Conservation (phyloP, 2,113 vertebrate species). For the Corapipo altera region DNA sequence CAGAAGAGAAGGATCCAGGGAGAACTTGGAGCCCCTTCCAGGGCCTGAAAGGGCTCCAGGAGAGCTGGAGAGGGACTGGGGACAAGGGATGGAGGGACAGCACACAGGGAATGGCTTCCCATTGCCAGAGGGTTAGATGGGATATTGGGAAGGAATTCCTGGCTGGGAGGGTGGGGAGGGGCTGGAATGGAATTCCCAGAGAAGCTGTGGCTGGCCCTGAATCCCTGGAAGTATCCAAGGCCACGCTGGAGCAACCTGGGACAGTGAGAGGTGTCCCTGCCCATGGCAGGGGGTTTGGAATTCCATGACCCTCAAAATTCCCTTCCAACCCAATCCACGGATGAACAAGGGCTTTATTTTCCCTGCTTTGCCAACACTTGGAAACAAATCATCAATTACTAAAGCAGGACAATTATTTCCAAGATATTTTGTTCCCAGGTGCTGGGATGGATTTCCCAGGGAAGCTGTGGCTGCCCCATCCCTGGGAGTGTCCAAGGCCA, state of each 20-base stretch:
- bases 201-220: neutral
- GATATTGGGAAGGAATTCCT: neutral
- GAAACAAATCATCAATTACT: too few relatives aligned
- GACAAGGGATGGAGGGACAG: neutral
- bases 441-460: neutral
- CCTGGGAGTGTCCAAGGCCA: neutral
- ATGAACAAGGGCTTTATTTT: too few relatives aligned
- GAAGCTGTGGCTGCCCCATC: neutral
- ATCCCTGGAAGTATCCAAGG: neutral
- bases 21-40: neutral
- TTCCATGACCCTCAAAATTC: too few relatives aligned
- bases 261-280: neutral
- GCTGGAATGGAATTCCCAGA: neutral
- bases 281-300: too few relatives aligned
- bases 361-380: too few relatives aligned
- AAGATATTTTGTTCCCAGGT: too few relatives aligned
- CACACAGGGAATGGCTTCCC: neutral
- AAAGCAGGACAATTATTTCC: too few relatives aligned
- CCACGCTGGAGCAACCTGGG: neutral
- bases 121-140: neutral
- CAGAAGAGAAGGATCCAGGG: neutral
- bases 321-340: too few relatives aligned
- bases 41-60: neutral
- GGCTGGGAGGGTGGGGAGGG: neutral
- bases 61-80: neutral